These are phyloP conservation scores for Rhamnusium bicolor DNA, from an alignment of 2,888 invertebrate species.

Conservation along the genomic window DNA sequence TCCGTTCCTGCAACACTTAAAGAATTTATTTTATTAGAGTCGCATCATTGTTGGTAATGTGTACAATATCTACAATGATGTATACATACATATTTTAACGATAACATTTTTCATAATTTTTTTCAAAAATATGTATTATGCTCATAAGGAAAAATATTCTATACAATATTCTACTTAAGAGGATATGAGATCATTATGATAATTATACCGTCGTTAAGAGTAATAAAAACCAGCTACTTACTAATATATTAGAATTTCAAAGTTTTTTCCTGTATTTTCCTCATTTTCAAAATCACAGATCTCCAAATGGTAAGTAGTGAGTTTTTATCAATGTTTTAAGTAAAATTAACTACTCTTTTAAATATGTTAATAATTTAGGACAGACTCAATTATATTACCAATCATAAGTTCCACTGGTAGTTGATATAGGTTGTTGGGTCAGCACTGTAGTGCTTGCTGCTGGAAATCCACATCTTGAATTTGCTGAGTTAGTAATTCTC, in stretches of 20 bases:
- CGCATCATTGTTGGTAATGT: neutral
- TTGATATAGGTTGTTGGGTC: slow-evolving; percentile 66
- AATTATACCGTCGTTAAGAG: neutral
- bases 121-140: slow-evolving; percentile 3
- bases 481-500: slow-evolving; percentile 53
- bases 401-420: slow-evolving; percentile 62
- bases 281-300: slow-evolving; percentile 14
- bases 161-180: slow-evolving; percentile 43
- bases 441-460: slow-evolving; percentile 62
- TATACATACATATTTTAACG: neutral
- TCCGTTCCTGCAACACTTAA: slow-evolving; percentile 6
- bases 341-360: neutral
- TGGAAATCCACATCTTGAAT: slow-evolving; percentile 56
- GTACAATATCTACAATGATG: neutral
- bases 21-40: neutral
- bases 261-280: neutral
- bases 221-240: slow-evolving; percentile 6
- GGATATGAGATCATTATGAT: slow-evolving; percentile 42
- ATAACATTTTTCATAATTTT: neutral
- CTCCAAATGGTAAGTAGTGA: slow-evolving; percentile 23
- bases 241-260: neutral
- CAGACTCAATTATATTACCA: slow-evolving; percentile 61
- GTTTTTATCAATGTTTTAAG: neutral
- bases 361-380: neutral
- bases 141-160: slow-evolving; percentile 18